These are phyloP conservation scores for Eupithecia pulchellata DNA, from an alignment of 2,888 invertebrate genomes.

Conservation along the genomic window DNA sequence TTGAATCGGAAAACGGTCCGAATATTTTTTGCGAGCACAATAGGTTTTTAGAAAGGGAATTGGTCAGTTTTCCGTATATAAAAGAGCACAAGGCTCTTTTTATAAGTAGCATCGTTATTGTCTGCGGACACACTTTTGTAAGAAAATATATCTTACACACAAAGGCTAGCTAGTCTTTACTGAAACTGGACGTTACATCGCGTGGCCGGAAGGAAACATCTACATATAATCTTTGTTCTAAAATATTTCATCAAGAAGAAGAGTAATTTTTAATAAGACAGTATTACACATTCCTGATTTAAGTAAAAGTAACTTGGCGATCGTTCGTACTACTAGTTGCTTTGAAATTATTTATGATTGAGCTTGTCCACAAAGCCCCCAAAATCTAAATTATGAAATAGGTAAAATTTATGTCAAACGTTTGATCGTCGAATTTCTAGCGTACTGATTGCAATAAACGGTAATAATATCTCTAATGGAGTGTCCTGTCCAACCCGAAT, in stretches of 20 bases:
- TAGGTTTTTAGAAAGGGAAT: neutral
- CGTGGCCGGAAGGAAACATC: neutral
- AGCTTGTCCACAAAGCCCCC: neutral
- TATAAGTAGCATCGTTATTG: neutral
- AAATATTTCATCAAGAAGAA: neutral
- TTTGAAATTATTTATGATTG: no score
- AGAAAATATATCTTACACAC: neutral
- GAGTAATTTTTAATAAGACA: no score
- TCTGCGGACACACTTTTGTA: neutral
- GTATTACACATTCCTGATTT: no score
- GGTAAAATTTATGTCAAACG: neutral
- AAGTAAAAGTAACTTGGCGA: no score
- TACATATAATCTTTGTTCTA: neutral
- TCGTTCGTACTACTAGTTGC: neutral
- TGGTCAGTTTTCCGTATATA: neutral
- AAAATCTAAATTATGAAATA: neutral
- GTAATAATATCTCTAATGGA: neutral
- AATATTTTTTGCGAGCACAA: neutral
- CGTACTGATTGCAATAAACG: neutral
- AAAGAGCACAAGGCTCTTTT: neutral
- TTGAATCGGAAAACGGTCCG: conserved; percentile 16
- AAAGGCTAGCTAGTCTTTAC: neutral
- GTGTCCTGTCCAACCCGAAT: neutral
- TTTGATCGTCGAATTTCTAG: neutral
- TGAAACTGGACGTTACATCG: neutral